phyloP scores from a whole-genome alignment of 2,888 invertebrate genomes.

The Perizoma affinitatum region DNA sequence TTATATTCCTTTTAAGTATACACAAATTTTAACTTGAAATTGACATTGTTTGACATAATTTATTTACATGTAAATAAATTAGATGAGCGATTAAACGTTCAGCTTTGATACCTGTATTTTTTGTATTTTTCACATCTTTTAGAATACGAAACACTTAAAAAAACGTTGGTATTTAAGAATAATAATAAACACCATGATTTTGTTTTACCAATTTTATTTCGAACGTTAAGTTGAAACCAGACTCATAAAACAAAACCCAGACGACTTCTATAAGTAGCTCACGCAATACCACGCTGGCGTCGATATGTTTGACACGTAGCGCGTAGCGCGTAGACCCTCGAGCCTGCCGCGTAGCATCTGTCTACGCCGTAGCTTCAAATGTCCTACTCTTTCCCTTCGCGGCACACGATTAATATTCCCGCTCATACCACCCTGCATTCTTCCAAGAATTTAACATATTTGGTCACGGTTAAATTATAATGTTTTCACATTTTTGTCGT shows the following conservation, averaged over 20 bases:
- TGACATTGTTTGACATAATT: too few species aligned
- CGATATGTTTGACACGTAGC: slow-evolving; percentile 36
- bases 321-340: slow-evolving; percentile 43
- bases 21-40: too few species aligned
- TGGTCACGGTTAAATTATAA: slow-evolving; percentile 80
- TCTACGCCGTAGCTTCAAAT: slow-evolving; percentile 65
- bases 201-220: not conserved
- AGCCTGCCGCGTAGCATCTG: slow-evolving; percentile 64
- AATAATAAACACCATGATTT: too few species aligned
- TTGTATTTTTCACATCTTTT: too few species aligned
- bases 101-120: too few species aligned
- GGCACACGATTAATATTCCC: slow-evolving; percentile 67
- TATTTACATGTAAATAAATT: too few species aligned
- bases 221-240: slow-evolving; percentile 19
- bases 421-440: slow-evolving; percentile 62
- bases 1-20: too few species aligned
- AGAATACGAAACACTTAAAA: too few species aligned
- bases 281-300: slow-evolving; percentile 28
- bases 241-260: slow-evolving; percentile 27
- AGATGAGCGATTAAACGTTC: too few species aligned
- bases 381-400: slow-evolving; percentile 43
- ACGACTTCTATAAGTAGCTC: slow-evolving; percentile 28
- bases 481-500: slow-evolving; percentile 78
- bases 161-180: too few species aligned
- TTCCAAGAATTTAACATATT: slow-evolving; percentile 74